These are phyloP conservation scores for Gallirallus australis DNA, from an alignment of 2,797 vertebrate genomes.

Conservation along the genomic window DNA sequence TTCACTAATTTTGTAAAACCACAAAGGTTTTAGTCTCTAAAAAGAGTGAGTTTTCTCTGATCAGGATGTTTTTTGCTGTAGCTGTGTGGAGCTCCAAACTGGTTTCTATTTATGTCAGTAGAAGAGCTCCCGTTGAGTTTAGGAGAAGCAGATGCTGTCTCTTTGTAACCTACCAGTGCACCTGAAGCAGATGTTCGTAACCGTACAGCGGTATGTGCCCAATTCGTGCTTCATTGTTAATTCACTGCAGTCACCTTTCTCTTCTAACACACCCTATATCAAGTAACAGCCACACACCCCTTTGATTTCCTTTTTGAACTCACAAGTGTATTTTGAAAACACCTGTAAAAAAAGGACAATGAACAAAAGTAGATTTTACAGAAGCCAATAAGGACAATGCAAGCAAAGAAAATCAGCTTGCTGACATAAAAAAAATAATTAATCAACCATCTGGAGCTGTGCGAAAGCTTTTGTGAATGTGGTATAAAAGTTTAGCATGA, in stretches of 20 bases:
- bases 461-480: background rate
- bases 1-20: background rate
- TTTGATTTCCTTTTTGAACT: constrained; percentile 15
- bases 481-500: background rate
- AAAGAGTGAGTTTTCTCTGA: background rate
- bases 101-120: background rate
- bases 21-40: background rate
- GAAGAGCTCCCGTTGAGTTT: background rate
- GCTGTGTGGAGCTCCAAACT: background rate
- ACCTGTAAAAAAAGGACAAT: background rate
- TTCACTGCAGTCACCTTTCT: background rate
- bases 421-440: background rate
- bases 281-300: background rate
- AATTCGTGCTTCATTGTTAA: background rate
- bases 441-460: constrained; percentile 27
- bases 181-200: constrained; percentile 10
- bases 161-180: background rate
- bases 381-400: background rate
- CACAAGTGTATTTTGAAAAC: background rate
- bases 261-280: background rate
- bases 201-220: background rate
- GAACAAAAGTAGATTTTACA: background rate
- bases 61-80: background rate
- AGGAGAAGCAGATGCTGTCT: background rate
- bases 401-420: constrained; percentile 5